These are phyloP conservation scores for Clanis bilineata DNA, from an alignment of 2,888 invertebrate genomes.

Conservation along the genomic window DNA sequence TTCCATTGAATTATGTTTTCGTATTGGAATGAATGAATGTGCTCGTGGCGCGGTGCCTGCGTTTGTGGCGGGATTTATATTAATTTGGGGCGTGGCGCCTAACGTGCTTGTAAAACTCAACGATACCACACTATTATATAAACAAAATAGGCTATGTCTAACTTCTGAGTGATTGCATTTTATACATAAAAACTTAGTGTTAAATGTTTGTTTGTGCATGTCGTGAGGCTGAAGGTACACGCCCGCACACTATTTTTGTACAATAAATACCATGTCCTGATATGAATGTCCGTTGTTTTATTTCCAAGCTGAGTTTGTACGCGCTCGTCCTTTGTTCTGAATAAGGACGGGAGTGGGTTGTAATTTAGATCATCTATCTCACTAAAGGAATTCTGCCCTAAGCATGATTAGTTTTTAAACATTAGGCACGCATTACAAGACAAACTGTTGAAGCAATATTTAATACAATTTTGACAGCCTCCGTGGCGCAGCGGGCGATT, in stretches of 20 bases:
- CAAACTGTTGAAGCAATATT: too few relatives aligned
- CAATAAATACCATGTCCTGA: conserved; percentile 81
- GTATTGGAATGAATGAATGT: conserved; percentile 17
- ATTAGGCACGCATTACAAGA: neutral
- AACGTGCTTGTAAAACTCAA: conserved; percentile 76
- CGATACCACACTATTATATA: conserved; percentile 70
- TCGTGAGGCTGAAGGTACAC: conserved; percentile 77
- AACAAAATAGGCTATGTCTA: conserved; percentile 77
- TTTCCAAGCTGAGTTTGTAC: conserved; percentile 38
- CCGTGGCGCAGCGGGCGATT: too few relatives aligned
- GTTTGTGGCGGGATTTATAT: conserved; percentile 57
- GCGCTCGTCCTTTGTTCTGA: neutral
- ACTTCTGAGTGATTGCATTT: conserved; percentile 80
- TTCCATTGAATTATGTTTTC: conserved; percentile 25
- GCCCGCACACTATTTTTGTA: conserved; percentile 83
- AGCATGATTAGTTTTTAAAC: neutral
- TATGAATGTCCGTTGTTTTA: conserved; percentile 67
- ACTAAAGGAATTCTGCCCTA: neutral
- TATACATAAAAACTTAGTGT: conserved; percentile 75
- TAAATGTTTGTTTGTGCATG: conserved; percentile 77
- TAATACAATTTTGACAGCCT: too few relatives aligned
- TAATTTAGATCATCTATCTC: neutral
- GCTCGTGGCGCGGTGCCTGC: conserved; percentile 47
- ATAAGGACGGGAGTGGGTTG: neutral
- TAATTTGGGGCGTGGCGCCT: conserved; percentile 53